These are phyloP conservation scores for Promerops cafer DNA, from an alignment of 2,113 vertebrate genomes.

Conservation along the genomic window DNA sequence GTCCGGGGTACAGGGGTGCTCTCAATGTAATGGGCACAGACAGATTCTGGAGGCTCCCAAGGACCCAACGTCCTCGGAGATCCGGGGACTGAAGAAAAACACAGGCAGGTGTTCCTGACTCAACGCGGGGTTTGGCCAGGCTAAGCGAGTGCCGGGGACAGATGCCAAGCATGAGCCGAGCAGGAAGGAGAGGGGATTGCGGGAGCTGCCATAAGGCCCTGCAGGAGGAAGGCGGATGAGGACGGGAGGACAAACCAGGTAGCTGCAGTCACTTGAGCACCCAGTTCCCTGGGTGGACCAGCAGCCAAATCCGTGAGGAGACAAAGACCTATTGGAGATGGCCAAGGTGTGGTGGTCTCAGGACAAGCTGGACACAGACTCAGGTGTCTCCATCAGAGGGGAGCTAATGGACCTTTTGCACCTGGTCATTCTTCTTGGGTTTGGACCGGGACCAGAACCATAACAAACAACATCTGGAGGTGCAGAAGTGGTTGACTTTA, in stretches of 20 bases:
- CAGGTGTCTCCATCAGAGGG: neutral
- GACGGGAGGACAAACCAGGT: neutral
- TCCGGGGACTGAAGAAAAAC: conserved; percentile 28
- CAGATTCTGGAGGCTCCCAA: neutral
- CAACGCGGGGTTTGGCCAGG: neutral
- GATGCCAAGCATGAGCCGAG: neutral
- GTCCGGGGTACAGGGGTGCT: accelerated
- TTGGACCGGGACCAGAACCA: neutral
- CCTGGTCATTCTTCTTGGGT: neutral
- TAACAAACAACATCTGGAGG: neutral
- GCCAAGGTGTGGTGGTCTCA: neutral
- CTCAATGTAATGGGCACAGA: neutral
- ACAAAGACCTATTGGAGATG: neutral
- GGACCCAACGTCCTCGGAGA: neutral
- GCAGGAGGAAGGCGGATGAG: neutral
- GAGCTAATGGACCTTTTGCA: neutral
- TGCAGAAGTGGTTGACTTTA: neutral
- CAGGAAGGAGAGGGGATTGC: conserved; percentile 32
- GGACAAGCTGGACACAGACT: neutral
- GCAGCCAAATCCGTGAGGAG: neutral
- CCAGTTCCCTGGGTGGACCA: neutral
- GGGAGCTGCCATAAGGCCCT: neutral
- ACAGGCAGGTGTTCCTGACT: conserved; percentile 53
- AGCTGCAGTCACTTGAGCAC: neutral
- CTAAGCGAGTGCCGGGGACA: neutral